These are phyloP conservation scores for Drosophila novamexicana DNA, from an alignment of 1,140 invertebrate species.

Conservation along the genomic window DNA sequence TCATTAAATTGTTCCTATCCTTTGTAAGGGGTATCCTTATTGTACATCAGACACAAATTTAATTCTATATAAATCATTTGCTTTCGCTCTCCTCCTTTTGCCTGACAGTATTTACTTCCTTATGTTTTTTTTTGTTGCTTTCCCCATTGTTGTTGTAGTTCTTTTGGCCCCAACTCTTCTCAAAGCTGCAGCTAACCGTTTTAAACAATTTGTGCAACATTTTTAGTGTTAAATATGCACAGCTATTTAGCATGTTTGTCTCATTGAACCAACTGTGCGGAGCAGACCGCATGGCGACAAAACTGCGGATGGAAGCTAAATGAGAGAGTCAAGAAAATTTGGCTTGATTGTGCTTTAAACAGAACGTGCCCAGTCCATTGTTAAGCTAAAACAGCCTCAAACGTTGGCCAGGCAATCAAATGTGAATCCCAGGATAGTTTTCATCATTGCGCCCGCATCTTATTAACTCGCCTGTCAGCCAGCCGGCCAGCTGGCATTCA, in stretches of 20 bases:
- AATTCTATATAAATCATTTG: constrained; percentile 30
- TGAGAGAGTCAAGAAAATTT: neutral
- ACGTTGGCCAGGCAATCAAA: constrained; percentile 33
- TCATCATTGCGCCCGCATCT: constrained; percentile 26
- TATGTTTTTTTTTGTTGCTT: constrained; percentile 16
- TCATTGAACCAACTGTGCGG: constrained; percentile 9
- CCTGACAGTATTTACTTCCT: constrained; percentile 36
- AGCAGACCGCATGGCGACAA: constrained; percentile 14
- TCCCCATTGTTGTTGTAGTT: neutral
- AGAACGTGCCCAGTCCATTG: neutral
- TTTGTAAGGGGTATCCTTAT: neutral
- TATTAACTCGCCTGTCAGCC: constrained; percentile 20
- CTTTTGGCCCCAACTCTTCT: neutral
- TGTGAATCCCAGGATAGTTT: constrained; percentile 13
- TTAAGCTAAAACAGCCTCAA: neutral
- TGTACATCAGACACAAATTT: neutral
- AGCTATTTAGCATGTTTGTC: constrained; percentile 48
- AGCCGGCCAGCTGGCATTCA: neutral
- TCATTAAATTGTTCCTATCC: no score
- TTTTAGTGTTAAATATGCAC: constrained; percentile 36
- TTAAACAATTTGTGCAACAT: constrained; percentile 44
- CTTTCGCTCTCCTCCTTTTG: constrained; percentile 16
- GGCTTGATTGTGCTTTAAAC: neutral
- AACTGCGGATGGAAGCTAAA: neutral
- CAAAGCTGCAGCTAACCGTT: constrained; percentile 18